A percentile compares a stretch with the other conserved stretches of the same genome.
Evolutionary conservation across 2,113 vertebrate genomes (phyloP).

Genomic region (Pholis gunnellus): DNA sequence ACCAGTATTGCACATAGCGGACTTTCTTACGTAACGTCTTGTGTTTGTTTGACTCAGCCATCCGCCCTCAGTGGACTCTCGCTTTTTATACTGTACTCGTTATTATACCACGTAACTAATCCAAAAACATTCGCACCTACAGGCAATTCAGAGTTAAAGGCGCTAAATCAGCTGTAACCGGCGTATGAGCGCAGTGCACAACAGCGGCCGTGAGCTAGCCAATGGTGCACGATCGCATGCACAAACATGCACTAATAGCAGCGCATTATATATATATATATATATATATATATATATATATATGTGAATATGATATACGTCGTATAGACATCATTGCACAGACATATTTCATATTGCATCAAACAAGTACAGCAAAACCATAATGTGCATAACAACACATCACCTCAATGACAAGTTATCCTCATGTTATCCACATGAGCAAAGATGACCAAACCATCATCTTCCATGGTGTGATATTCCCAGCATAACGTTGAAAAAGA

Average conservation of each 20-base stretch:
- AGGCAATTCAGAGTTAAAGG: not conserved
- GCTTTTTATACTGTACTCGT: not conserved
- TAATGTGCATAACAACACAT: not conserved
- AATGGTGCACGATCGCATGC: no score
- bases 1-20: not conserved
- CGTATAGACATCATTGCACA: not conserved
- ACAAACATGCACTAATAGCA: no score
- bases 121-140: not conserved
- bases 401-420: slow-evolving; percentile 27
- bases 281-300: no score
- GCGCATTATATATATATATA: no score
- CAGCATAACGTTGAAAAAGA: not conserved
- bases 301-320: not conserved
- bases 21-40: not conserved
- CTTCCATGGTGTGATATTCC: slow-evolving; percentile 6
- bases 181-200: not conserved
- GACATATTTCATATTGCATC: not conserved
- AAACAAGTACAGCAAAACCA: not conserved
- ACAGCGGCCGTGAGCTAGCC: no score
- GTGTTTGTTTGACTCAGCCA: not conserved
- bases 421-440: slow-evolving; percentile 2
- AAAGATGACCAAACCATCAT: slow-evolving; percentile 7
- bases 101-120: not conserved
- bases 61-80: not conserved
- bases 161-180: not conserved